A percentile compares a stretch with the other conserved stretches of the same genome.
phyloP scores from a whole-genome alignment of 1,140 invertebrate genomes.

The Pseudomyrmex dendroicus region DNA sequence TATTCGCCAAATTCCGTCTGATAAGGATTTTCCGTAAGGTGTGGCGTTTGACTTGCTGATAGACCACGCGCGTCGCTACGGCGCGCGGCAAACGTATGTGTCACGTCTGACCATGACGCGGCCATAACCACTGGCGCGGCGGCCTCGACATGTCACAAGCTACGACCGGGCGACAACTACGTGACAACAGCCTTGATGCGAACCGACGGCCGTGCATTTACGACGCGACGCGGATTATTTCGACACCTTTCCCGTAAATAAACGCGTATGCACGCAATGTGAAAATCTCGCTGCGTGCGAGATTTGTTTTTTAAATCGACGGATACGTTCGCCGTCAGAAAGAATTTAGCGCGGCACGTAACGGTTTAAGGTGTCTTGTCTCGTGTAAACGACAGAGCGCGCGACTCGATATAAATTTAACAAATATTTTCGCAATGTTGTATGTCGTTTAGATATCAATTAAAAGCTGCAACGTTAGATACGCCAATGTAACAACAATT shows the following conservation, averaged over 20 bases:
- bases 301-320: background rate
- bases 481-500: background rate
- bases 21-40: slow-evolving; percentile 11
- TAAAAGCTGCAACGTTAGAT: slow-evolving; percentile 11
- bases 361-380: too few species aligned
- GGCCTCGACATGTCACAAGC: slow-evolving; percentile 39
- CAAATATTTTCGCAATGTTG: background rate
- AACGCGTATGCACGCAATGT: slow-evolving; percentile 5
- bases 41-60: slow-evolving; percentile 3
- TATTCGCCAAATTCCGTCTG: background rate
- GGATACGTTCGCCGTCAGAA: background rate
- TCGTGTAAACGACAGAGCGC: too few species aligned
- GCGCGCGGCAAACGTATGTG: slow-evolving; percentile 12
- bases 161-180: slow-evolving; percentile 37
- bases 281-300: background rate
- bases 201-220: slow-evolving; percentile 13
- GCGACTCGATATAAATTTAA: background rate
- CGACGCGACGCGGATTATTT: slow-evolving; percentile 12
- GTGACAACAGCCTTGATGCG: slow-evolving; percentile 42
- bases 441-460: background rate
- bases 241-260: background rate
- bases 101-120: slow-evolving; percentile 47
- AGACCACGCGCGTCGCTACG: background rate
- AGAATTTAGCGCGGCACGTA: background rate
- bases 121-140: slow-evolving; percentile 33